phyloP scores from a whole-genome alignment of 2,888 invertebrate species.

The Campaea margaritaria region DNA sequence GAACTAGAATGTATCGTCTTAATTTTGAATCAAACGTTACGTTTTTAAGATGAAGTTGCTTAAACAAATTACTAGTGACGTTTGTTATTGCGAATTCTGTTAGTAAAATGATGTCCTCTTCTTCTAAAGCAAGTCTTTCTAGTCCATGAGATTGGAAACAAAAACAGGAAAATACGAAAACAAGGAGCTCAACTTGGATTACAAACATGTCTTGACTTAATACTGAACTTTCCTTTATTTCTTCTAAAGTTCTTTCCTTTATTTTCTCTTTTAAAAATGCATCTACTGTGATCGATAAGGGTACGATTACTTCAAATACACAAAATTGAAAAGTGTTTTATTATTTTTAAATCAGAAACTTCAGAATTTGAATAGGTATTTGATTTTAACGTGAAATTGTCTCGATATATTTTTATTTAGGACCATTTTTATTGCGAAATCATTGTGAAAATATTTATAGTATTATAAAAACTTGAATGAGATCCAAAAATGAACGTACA shows the following conservation, averaged over 20 bases:
- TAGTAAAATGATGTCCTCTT: constrained; percentile 47
- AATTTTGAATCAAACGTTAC: constrained; percentile 47
- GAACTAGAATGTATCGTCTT: constrained; percentile 55
- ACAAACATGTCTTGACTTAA: constrained; percentile 35
- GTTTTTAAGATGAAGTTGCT: constrained; percentile 49
- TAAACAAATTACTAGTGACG: constrained; percentile 60
- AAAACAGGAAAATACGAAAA: constrained; percentile 35
- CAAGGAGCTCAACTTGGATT: constrained; percentile 34
- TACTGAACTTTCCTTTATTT: no score
- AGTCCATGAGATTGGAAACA: constrained; percentile 41
- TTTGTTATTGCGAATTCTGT: constrained; percentile 52
- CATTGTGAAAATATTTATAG: not conserved
- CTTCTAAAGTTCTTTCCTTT: no score
- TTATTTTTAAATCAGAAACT: constrained; percentile 4
- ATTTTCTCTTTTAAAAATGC: no score
- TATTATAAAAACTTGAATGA: not conserved
- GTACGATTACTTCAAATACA: constrained; percentile 15
- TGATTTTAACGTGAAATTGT: constrained; percentile 4
- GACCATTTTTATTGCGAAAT: constrained; percentile 10
- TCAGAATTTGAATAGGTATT: not conserved
- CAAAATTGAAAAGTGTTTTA: constrained; percentile 14
- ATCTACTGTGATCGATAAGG: not conserved
- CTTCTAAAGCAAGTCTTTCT: constrained; percentile 46
- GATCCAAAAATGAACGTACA: constrained; percentile 24
- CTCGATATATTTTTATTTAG: constrained; percentile 8